phyloP scores from a whole-genome alignment of 2,888 invertebrate genomes.

The Myathropa florea region DNA sequence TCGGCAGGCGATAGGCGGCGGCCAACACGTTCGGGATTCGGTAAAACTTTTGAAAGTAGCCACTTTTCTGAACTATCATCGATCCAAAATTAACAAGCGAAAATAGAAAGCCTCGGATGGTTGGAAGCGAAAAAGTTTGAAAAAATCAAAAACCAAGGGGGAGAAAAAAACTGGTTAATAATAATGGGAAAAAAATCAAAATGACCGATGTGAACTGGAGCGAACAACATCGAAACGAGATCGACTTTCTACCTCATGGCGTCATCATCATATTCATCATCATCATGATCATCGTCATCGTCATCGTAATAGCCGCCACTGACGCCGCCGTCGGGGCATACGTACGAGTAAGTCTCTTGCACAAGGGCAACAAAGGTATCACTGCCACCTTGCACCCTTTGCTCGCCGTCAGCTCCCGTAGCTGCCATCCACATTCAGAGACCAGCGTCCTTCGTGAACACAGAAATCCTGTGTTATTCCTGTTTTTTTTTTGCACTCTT shows the following conservation, averaged over 20 bases:
- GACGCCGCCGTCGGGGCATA: slow-evolving; percentile 9
- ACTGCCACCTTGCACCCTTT: background rate
- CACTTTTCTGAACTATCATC: slow-evolving; percentile 43
- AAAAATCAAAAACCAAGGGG: background rate
- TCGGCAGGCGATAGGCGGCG: too few relatives aligned
- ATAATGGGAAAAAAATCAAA: slow-evolving; percentile 57
- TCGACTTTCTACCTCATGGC: slow-evolving; percentile 63
- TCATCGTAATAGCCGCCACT: background rate
- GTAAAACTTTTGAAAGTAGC: slow-evolving; percentile 19
- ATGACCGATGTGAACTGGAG: slow-evolving; percentile 62
- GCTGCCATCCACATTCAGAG: background rate
- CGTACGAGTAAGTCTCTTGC: slow-evolving; percentile 8
- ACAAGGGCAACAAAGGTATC: slow-evolving; percentile 8
- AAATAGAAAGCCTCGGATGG: slow-evolving; percentile 23
- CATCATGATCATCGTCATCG: slow-evolving; percentile 5
- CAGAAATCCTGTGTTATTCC: slow-evolving; percentile 15
- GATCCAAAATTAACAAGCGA: slow-evolving; percentile 54
- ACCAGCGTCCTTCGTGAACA: background rate
- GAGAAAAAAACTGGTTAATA: slow-evolving; percentile 44
- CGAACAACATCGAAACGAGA: slow-evolving; percentile 61
- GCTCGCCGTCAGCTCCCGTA: background rate
- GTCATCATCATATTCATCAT: slow-evolving; percentile 33
- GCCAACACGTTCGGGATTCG: background rate
- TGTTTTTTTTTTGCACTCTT: background rate
- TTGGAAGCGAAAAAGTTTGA: background rate